A percentile compares a stretch with the other conserved stretches of the same genome.
Evolutionary conservation across 2,113 vertebrate species (phyloP).

Genomic region (Toxotes jaculatrix): DNA sequence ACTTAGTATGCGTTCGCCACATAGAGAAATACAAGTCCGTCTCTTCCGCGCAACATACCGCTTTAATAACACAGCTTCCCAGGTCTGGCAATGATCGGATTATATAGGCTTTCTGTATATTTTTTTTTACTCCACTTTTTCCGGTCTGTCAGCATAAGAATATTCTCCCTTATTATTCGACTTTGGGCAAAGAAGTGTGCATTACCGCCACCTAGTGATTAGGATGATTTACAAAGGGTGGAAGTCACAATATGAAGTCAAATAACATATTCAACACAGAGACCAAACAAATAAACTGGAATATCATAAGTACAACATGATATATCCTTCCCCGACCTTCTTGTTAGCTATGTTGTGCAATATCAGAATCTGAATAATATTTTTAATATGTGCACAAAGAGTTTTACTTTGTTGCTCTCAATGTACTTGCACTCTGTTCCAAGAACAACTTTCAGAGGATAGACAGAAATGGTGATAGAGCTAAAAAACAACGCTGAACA

Average conservation of each 20-base stretch:
- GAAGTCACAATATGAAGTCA: too few species aligned
- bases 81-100: background rate
- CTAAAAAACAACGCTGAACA: too few species aligned
- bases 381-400: too few species aligned
- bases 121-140: background rate
- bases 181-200: background rate
- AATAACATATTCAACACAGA: background rate
- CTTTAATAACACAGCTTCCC: background rate
- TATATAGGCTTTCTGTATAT: background rate
- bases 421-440: background rate
- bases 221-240: background rate
- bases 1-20: background rate
- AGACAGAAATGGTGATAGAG: background rate
- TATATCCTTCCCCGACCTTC: too few species aligned
- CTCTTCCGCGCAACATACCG: background rate
- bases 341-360: too few species aligned
- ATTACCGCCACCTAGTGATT: constrained; percentile 17
- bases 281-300: background rate
- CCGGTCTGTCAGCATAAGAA: background rate
- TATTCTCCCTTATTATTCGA: constrained; percentile 7
- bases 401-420: background rate
- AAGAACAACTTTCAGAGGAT: background rate
- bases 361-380: too few species aligned
- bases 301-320: too few species aligned
- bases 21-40: background rate